These are phyloP conservation scores for Dromaius novaehollandiae DNA, from an alignment of 2,113 vertebrate species.

Conservation along the genomic window DNA sequence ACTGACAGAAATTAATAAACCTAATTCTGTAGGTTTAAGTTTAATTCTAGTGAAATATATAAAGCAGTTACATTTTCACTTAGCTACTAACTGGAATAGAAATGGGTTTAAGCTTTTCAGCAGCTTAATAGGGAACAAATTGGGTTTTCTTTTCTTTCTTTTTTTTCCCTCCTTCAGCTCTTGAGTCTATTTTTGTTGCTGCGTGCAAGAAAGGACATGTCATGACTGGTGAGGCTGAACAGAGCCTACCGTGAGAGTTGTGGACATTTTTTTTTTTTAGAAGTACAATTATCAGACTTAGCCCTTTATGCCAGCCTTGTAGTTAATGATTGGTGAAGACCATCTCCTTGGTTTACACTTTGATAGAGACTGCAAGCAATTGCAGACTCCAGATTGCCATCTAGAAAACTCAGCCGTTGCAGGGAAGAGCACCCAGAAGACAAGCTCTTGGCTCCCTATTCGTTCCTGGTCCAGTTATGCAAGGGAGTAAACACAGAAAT, in stretches of 20 bases:
- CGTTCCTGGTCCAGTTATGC: background rate
- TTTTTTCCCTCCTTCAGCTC: background rate
- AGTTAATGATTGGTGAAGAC: constrained; percentile 77
- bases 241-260: background rate
- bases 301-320: constrained; percentile 63
- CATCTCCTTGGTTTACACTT: constrained; percentile 72
- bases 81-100: constrained; percentile 77
- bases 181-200: constrained; percentile 46
- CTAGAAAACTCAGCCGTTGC: constrained; percentile 22
- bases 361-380: constrained; percentile 63
- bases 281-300: constrained; percentile 67
- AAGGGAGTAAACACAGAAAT: background rate
- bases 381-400: constrained; percentile 55
- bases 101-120: constrained; percentile 71
- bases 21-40: constrained; percentile 89
- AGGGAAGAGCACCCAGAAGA: constrained; percentile 29
- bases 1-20: constrained; percentile 89
- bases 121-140: constrained; percentile 71
- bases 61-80: constrained; percentile 86
- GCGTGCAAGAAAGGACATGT: constrained; percentile 45
- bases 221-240: constrained; percentile 52
- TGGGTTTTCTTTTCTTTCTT: constrained; percentile 61
- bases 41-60: constrained; percentile 89
- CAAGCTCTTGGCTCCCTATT: background rate
- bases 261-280: constrained; percentile 40